Conservation (phyloP, 2,797 vertebrate genomes). For the Delichon dasypus region DNA sequence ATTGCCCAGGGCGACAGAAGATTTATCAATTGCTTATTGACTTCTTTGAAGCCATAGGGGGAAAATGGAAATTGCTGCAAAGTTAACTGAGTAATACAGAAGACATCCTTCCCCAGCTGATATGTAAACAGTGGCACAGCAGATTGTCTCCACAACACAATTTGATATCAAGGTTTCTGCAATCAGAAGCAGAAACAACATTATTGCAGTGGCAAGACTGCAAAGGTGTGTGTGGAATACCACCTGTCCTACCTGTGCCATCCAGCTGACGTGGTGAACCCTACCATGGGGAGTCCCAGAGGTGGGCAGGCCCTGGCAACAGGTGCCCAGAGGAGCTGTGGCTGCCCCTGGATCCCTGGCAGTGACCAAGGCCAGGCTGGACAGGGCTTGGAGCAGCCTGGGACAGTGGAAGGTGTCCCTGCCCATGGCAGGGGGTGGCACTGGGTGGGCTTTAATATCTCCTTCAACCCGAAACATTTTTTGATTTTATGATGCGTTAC, state of each 20-base stretch:
- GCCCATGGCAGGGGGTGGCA: rapidly evolving
- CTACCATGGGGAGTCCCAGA: rapidly evolving
- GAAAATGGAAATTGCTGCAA: constrained; percentile 48
- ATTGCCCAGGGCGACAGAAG: constrained; percentile 73
- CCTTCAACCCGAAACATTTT: neutral
- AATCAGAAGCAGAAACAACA: neutral
- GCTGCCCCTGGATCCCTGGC: neutral
- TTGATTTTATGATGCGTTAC: neutral
- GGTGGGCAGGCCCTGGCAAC: too few relatives aligned
- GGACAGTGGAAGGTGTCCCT: rapidly evolving
- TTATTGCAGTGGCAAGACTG: neutral
- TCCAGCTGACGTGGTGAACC: rapidly evolving
- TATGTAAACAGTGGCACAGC: neutral
- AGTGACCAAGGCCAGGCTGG: rapidly evolving
- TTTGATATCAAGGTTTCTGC: neutral
- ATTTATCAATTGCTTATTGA: constrained; percentile 80
- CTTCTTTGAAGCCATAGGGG: constrained; percentile 45
- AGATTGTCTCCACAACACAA: rapidly evolving
- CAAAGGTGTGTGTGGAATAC: neutral
- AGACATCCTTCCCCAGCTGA: neutral
- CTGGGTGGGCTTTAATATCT: neutral
- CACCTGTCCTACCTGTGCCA: neutral
- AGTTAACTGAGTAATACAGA: constrained; percentile 36
- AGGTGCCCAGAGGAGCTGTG: neutral
- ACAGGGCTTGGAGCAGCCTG: rapidly evolving